Conservation (phyloP, 2,888 invertebrate genomes). For the Microchrysa polita region DNA sequence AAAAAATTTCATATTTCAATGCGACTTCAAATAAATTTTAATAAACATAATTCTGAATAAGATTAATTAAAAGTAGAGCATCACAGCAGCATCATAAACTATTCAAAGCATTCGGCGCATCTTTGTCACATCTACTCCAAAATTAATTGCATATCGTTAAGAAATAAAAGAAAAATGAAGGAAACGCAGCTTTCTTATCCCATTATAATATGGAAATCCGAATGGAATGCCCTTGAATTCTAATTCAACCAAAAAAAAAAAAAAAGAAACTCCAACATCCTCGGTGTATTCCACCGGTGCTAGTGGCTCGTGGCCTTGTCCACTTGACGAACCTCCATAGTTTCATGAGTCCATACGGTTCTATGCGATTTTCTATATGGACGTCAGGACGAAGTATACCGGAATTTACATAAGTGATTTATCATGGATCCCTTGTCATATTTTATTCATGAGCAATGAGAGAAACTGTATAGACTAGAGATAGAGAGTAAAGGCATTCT, state of each 20-base stretch:
- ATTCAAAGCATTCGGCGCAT: too few species aligned
- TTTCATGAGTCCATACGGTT: neutral
- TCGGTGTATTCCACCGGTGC: conserved; percentile 7
- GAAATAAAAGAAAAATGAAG: too few species aligned
- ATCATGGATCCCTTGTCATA: conserved; percentile 50
- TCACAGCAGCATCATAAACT: too few species aligned
- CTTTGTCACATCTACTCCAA: conserved; percentile 11
- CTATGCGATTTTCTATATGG: neutral
- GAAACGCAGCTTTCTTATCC: conserved; percentile 40
- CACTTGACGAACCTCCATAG: neutral
- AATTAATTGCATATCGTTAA: conserved; percentile 39
- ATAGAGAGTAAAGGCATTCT: too few species aligned
- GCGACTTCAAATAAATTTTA: too few species aligned
- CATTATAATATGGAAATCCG: conserved; percentile 42
- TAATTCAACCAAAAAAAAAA: conserved; percentile 42
- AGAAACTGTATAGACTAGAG: too few species aligned
- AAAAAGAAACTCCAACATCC: conserved; percentile 10
- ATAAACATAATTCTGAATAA: too few species aligned
- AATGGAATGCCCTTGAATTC: conserved; percentile 41
- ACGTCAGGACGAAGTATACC: conserved; percentile 28
- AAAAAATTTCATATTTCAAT: too few species aligned
- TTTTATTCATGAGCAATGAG: conserved; percentile 49
- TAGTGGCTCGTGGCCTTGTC: too few species aligned
- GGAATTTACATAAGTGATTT: conserved; percentile 50
- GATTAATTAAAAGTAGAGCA: too few species aligned